Evolutionary conservation across 2,888 invertebrate genomes (phyloP).

Genomic region (Pediacus dermestoides): DNA sequence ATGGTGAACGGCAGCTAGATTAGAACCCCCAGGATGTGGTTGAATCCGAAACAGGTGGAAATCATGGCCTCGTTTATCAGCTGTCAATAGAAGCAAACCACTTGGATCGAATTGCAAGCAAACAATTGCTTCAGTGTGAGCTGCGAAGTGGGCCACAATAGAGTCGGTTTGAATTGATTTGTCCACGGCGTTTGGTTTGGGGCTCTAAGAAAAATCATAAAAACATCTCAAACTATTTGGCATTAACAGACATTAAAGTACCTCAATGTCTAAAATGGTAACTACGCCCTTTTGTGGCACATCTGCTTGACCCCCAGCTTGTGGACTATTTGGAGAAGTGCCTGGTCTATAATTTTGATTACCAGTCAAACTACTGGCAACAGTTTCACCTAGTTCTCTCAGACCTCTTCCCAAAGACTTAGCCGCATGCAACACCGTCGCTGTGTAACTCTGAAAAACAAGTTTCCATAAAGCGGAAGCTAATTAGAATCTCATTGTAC

Average conservation of each 20-base stretch:
- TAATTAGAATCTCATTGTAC: too few species aligned
- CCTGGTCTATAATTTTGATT: constrained; percentile 50
- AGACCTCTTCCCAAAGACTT: constrained; percentile 90
- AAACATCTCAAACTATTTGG: not conserved
- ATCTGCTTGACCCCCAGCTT: constrained; percentile 48
- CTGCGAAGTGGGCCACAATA: constrained; percentile 81
- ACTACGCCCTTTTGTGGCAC: constrained; percentile 82
- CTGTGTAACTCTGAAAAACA: constrained; percentile 81
- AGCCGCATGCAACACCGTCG: constrained; percentile 90
- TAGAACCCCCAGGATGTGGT: constrained; percentile 79
- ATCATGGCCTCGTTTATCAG: constrained; percentile 88
- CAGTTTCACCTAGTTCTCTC: constrained; percentile 85
- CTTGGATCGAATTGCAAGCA: constrained; percentile 88
- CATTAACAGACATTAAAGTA: constrained; percentile 37
- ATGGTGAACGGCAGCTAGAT: constrained; percentile 88
- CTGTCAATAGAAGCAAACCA: constrained; percentile 84
- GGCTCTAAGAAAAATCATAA: constrained; percentile 23
- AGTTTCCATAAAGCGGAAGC: too few species aligned
- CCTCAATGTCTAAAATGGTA: constrained; percentile 82
- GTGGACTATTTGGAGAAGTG: constrained; percentile 38
- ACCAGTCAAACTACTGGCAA: constrained; percentile 85
- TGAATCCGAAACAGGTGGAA: constrained; percentile 95
- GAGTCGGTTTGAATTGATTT: constrained; percentile 59
- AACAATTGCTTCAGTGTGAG: constrained; percentile 84
- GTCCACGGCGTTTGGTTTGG: constrained; percentile 24